Evolutionary conservation across 2,797 vertebrate species (phyloP), one percentile per base, ranked within the genome.

Genomic region (Sebastes glaucus): DNA sequence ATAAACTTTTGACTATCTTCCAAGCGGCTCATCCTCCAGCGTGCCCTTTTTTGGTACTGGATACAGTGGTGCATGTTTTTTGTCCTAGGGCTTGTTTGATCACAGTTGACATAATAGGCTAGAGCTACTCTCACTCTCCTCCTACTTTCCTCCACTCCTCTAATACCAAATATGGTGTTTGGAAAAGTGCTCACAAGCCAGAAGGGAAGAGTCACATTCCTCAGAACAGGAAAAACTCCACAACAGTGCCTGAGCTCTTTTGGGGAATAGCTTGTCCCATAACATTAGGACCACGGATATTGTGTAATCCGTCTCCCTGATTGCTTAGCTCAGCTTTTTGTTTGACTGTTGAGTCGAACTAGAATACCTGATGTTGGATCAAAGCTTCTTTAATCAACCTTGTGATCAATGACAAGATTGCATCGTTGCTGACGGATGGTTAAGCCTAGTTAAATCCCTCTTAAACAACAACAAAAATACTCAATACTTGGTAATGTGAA

Each of bases 121-220:
- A 81, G 60, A 78, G 76, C 84, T 75, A 38, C 78, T 87, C 78
- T 88, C 79, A 72, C 82, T 78, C 93, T 88, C 92, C 93, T 92
- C 92, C 91, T 91, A 53, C 93, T 94, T 89, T 91, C 78, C 90
- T 92, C 85, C 91, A 93, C 93, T 95, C 93, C 92, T 93, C 92
- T 85, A 92, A 90, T 94, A 95, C 96, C 96, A 95, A 96, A 96
- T 97, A 97, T 96, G 96, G 96, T 95, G 92, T 84, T 93, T 91
- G 94, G 92, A 94, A 89, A 91, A 92, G 90, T 73, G 66, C 84
- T 92, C 80, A 66, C 88, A 90, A 56, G 87, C 95, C 87, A 90
- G 78, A 90, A 89, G 90, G 95, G 94, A 96, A 95, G 94, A 90
- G 91, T 69, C 85, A 69, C 95, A 96, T 96, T 96, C 96, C 96